phyloP scores from a whole-genome alignment of 2,113 vertebrate species.

The Elaphurus davidianus region DNA sequence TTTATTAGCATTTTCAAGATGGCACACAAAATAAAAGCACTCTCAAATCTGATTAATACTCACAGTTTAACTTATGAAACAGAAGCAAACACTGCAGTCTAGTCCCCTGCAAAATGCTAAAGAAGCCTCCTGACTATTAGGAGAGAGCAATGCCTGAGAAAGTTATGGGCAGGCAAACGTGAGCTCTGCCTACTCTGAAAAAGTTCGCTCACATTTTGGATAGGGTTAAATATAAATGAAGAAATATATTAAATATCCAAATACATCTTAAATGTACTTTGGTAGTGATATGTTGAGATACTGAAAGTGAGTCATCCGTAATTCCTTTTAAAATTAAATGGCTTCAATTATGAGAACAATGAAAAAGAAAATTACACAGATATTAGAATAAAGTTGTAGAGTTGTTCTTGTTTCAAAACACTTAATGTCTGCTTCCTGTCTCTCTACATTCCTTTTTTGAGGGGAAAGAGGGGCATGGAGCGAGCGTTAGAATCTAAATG shows the following conservation, averaged over 20 bases:
- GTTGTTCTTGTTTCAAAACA: neutral
- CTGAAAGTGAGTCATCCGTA: neutral
- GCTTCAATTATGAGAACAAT: neutral
- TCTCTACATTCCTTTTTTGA: neutral
- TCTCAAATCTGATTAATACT: neutral
- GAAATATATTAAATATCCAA: neutral
- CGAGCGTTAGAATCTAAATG: neutral
- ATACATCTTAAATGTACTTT: neutral
- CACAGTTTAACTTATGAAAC: constrained; percentile 25
- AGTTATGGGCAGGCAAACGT: neutral
- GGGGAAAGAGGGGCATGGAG: rapidly evolving
- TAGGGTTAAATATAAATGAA: neutral
- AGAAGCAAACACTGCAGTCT: neutral
- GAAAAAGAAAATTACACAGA: neutral
- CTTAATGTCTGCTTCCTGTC: neutral
- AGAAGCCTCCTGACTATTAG: neutral
- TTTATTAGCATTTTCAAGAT: constrained; percentile 38
- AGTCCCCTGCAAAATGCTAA: neutral
- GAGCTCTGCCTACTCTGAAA: neutral
- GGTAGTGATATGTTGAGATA: neutral
- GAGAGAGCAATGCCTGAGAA: neutral
- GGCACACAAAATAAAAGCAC: neutral
- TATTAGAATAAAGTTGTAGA: neutral
- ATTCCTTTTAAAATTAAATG: neutral
- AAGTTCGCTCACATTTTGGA: neutral